phyloP scores from a whole-genome alignment of 2,113 vertebrate genomes.

The Sceloporus tristichus region DNA sequence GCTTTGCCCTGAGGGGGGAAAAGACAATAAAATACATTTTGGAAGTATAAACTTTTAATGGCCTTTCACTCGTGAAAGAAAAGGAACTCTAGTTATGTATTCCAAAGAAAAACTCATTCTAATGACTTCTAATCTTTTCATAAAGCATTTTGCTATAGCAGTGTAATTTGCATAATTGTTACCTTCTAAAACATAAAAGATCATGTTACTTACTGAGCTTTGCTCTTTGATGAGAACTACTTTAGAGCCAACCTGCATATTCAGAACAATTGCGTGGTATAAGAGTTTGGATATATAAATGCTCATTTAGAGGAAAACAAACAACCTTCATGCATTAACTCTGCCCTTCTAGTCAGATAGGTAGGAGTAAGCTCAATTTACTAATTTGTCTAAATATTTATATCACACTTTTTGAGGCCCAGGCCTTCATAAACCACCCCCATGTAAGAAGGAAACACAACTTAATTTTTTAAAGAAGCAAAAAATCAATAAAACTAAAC shows the following conservation, averaged over 20 bases:
- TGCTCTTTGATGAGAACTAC: slow-evolving; percentile 6
- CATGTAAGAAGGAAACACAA: not conserved
- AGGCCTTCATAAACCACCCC: not conserved
- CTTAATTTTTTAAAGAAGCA: not conserved
- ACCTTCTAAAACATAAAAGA: slow-evolving; percentile 38
- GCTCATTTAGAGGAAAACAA: not conserved
- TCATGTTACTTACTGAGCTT: slow-evolving; percentile 3
- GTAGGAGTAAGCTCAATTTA: not conserved
- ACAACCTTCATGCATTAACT: not conserved
- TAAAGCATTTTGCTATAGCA: slow-evolving; percentile 48
- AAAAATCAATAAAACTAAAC: not conserved
- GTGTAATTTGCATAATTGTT: slow-evolving; percentile 44
- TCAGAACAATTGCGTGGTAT: not conserved
- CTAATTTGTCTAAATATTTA: not conserved
- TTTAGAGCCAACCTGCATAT: not conserved
- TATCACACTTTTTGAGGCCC: not conserved
- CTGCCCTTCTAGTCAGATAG: not conserved
- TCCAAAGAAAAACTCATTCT: slow-evolving; percentile 33
- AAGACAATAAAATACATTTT: slow-evolving; percentile 62
- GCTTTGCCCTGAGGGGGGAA: slow-evolving; percentile 39
- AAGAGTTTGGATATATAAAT: not conserved
- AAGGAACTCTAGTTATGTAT: slow-evolving; percentile 52
- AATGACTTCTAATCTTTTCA: slow-evolving; percentile 56
- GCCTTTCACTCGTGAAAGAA: slow-evolving; percentile 60
- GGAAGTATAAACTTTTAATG: slow-evolving; percentile 54